Conservation (phyloP, 1,140 invertebrate genomes). For the Saxidomus purpurata region DNA sequence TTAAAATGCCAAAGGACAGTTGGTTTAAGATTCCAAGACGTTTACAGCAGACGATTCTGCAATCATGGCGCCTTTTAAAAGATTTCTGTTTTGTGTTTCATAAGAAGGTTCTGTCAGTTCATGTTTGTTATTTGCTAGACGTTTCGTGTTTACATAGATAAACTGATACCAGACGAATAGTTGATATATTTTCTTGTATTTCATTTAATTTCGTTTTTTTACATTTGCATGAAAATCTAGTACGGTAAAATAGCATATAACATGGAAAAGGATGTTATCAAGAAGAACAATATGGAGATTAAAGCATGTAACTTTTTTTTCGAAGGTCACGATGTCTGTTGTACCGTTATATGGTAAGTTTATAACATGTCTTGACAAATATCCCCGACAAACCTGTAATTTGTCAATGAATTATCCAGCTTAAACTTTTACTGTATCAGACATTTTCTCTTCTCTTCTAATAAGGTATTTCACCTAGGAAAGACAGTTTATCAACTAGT, state of each 20-base stretch:
- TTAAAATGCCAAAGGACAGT: constrained; percentile 27
- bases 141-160: too few species aligned
- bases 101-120: neutral
- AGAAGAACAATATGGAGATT: too few species aligned
- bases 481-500: constrained; percentile 34
- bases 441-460: neutral
- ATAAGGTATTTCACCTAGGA: constrained; percentile 2
- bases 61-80: constrained; percentile 16
- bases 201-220: too few species aligned
- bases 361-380: neutral
- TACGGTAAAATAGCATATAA: too few species aligned
- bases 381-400: neutral
- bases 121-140: too few species aligned
- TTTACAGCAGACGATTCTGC: neutral
- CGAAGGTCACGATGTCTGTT: too few species aligned
- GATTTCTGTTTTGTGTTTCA: neutral
- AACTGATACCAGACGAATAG: too few species aligned
- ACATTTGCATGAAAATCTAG: too few species aligned
- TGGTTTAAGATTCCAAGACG: neutral
- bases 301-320: too few species aligned
- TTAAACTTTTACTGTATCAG: neutral
- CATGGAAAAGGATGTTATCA: too few species aligned
- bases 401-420: neutral
- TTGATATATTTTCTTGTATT: too few species aligned
- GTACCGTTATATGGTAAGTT: too few species aligned